Conservation (phyloP, 2,797 vertebrate species). For the Pangasius sanitwongsei region DNA sequence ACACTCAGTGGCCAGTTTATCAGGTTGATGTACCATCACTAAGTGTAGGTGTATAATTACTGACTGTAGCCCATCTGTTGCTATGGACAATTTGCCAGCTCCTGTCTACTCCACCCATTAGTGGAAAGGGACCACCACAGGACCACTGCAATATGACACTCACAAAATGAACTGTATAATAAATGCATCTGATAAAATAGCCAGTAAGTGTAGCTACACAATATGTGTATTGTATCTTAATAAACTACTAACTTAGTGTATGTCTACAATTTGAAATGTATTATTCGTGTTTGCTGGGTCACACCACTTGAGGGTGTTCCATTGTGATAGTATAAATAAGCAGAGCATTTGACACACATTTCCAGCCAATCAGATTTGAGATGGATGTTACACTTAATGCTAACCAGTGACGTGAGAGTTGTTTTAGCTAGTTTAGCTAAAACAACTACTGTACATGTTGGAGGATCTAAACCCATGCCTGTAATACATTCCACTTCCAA, state of each 20-base stretch:
- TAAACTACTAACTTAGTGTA: not conserved
- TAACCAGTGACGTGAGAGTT: not conserved
- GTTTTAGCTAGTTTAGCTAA: not conserved
- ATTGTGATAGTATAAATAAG: not conserved
- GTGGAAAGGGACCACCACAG: not conserved
- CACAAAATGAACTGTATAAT: not conserved
- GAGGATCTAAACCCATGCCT: not conserved
- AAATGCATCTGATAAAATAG: not conserved
- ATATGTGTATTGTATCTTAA: not conserved
- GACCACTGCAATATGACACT: not conserved
- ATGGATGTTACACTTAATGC: not conserved
- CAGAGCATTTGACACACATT: not conserved
- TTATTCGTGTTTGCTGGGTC: not conserved
- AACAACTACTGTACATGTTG: not conserved
- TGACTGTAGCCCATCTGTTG: conserved; percentile 6
- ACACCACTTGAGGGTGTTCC: not conserved
- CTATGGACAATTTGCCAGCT: not conserved
- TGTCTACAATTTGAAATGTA: not conserved
- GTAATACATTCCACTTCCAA: not conserved
- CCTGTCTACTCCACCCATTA: not conserved
- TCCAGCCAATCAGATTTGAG: conserved; percentile 4
- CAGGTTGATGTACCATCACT: not conserved
- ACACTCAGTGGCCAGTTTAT: not conserved
- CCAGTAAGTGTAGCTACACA: conserved; percentile 9
- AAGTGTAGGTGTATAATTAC: not conserved